These are phyloP conservation scores for Scaptomyza flava DNA, from an alignment of 2,888 invertebrate species.

Conservation along the genomic window DNA sequence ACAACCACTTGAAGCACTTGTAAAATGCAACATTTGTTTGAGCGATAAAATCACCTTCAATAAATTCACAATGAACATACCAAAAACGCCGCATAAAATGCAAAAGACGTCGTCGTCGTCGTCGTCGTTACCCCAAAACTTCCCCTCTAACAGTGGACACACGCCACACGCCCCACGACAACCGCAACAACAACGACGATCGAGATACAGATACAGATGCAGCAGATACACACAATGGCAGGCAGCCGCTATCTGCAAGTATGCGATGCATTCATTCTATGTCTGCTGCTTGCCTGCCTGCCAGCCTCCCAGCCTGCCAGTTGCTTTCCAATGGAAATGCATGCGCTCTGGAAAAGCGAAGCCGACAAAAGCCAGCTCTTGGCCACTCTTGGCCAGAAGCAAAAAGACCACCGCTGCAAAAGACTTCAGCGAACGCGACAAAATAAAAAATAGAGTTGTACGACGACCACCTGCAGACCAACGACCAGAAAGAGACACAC, in stretches of 20 bases:
- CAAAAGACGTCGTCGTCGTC: slow-evolving; percentile 40
- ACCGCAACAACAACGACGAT: slow-evolving; percentile 43
- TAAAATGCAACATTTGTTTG: slow-evolving; percentile 83
- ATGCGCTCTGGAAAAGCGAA: slow-evolving; percentile 30
- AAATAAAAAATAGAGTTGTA: slow-evolving; percentile 79
- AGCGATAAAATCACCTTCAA: slow-evolving; percentile 83
- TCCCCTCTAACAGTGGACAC: slow-evolving; percentile 22
- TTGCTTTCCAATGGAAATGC: slow-evolving; percentile 48
- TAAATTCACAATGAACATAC: slow-evolving; percentile 83
- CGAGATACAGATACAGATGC: slow-evolving; percentile 50
- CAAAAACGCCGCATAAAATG: slow-evolving; percentile 76
- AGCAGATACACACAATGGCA: slow-evolving; percentile 9
- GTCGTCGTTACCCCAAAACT: not conserved
- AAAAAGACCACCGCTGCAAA: slow-evolving; percentile 72
- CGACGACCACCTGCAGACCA: slow-evolving; percentile 76
- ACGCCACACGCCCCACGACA: slow-evolving; percentile 53
- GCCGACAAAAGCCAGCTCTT: slow-evolving; percentile 41
- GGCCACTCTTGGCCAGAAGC: slow-evolving; percentile 2
- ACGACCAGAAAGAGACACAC: not conserved
- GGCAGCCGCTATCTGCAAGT: slow-evolving; percentile 54
- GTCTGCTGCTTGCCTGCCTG: slow-evolving; percentile 34
- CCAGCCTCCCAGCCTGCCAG: not conserved
- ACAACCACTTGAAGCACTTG: slow-evolving; percentile 78
- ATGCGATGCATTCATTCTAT: slow-evolving; percentile 70
- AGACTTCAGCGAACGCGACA: slow-evolving; percentile 78